These are phyloP conservation scores for Drosophila rhopaloa DNA, from an alignment of 1,140 invertebrate genomes.

Conservation along the genomic window DNA sequence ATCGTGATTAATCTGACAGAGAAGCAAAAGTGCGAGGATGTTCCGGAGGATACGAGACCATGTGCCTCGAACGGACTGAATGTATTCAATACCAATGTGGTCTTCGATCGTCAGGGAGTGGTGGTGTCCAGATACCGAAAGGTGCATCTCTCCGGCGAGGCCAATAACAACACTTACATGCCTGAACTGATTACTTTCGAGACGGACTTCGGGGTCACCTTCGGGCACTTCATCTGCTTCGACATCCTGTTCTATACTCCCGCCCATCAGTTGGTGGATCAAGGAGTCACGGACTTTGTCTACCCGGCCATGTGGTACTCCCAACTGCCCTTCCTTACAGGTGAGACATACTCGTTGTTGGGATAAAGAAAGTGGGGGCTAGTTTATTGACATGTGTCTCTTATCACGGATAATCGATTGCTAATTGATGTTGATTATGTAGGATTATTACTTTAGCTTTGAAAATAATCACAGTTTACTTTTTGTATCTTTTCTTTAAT, in stretches of 20 bases:
- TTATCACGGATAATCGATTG: conserved; percentile 22
- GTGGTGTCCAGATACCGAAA: conserved; percentile 90
- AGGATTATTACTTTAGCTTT: too few relatives aligned
- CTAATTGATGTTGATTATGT: too few relatives aligned
- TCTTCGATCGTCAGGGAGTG: conserved; percentile 87
- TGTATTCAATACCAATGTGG: conserved; percentile 90
- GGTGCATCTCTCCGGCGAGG: conserved; percentile 87
- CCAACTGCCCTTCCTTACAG: conserved; percentile 89
- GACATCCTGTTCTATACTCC: conserved; percentile 91
- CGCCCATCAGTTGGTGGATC: conserved; percentile 40
- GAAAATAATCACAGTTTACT: too few relatives aligned
- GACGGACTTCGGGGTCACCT: conserved; percentile 93
- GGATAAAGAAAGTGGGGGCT: neutral
- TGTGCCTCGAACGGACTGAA: conserved; percentile 81
- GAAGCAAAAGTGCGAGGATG: conserved; percentile 85
- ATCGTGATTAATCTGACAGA: conserved; percentile 91
- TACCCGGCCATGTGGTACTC: conserved; percentile 91
- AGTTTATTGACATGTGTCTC: conserved; percentile 30
- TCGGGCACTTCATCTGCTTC: conserved; percentile 92
- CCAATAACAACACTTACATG: conserved; percentile 59
- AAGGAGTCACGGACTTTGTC: conserved; percentile 88
- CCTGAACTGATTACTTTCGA: conserved; percentile 87
- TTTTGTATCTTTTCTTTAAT: neutral
- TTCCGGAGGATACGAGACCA: conserved; percentile 71
- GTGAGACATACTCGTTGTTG: conserved; percentile 71